Evolutionary conservation across 2,888 invertebrate species (phyloP), one percentile per base, ranked within the genome.

Genomic region (Alviniconcha strummeri): DNA sequence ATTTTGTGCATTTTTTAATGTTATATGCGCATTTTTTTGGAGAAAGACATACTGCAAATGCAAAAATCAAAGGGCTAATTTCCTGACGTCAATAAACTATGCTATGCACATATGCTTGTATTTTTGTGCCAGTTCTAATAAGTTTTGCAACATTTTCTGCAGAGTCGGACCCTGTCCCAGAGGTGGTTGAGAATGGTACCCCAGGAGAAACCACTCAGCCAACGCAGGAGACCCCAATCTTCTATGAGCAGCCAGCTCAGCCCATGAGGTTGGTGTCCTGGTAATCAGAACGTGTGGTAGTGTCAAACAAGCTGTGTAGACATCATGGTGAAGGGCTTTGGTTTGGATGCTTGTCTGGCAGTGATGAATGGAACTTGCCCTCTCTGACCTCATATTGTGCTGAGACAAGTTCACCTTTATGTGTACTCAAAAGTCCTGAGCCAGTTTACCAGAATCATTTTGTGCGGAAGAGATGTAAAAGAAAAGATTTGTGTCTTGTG

Each of bases 131-230:
- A 3, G 69, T 36, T 36, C 36, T 36, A 3, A 36, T 36, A 54
- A 2, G 64, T 54, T 67, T 55, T 52, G n/a, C 17, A 64, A 54
- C 72, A 83, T 85, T 79, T 83, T 15, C 86, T 85, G 15, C 85
- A 90, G 91, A 90, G 82, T 89, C 89, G 78, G 91, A 91, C 82
- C 85, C 88, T 17, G n/a, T 67, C 36, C 11, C 79, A 79, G 91
- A 91, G 77, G 87, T 86, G 81, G 86, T 86, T 55, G 91, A 90
- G 79, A 84, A 85, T 71, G 86, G 84, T 55, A 88, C 87, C 75
- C 87, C 88, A 74, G 84, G 83, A n/a, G 78, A 88, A 17, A 83
- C 67, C n/a, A 89, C 89, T 72, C 83, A 85, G 17, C 84, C 8
- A 13, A 8, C 60, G 8, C 60, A 83, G 74, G 86, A 86, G 15